Evolutionary conservation across 2,113 vertebrate genomes (phyloP).

Genomic region (Lepus americanus): DNA sequence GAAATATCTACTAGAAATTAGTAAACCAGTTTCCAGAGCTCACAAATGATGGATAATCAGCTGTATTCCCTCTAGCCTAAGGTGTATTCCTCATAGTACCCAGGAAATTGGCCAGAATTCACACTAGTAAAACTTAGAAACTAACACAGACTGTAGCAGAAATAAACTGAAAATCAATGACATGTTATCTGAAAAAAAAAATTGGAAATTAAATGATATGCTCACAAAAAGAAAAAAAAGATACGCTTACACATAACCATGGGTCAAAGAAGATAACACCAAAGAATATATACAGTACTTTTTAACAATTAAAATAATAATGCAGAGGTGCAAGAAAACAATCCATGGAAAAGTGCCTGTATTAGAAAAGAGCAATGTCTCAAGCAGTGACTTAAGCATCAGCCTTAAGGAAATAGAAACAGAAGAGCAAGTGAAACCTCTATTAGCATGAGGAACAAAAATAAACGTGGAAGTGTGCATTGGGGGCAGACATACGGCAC

Average conservation of each 20-base stretch:
- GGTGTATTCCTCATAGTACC: background rate
- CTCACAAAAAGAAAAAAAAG: background rate
- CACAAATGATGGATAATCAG: background rate
- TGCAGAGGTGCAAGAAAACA: background rate
- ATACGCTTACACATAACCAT: too few relatives aligned
- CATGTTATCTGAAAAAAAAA: background rate
- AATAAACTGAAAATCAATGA: conserved; percentile 22
- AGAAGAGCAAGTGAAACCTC: background rate
- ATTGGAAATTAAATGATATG: background rate
- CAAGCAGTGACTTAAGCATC: background rate
- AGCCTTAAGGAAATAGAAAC: background rate
- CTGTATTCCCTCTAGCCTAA: background rate
- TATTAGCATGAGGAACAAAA: background rate
- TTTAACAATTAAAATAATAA: conserved; percentile 1
- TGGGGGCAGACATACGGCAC: background rate
- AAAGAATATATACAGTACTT: background rate
- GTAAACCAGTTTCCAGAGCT: background rate
- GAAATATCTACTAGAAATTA: background rate
- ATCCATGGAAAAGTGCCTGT: background rate
- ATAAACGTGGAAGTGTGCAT: background rate
- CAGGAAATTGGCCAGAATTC: background rate
- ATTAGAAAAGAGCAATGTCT: background rate
- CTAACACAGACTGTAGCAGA: background rate
- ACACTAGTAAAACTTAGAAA: background rate
- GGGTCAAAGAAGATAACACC: background rate